Evolutionary conservation across 1,140 invertebrate species (phyloP).

Genomic region (Spodoptera litura): DNA sequence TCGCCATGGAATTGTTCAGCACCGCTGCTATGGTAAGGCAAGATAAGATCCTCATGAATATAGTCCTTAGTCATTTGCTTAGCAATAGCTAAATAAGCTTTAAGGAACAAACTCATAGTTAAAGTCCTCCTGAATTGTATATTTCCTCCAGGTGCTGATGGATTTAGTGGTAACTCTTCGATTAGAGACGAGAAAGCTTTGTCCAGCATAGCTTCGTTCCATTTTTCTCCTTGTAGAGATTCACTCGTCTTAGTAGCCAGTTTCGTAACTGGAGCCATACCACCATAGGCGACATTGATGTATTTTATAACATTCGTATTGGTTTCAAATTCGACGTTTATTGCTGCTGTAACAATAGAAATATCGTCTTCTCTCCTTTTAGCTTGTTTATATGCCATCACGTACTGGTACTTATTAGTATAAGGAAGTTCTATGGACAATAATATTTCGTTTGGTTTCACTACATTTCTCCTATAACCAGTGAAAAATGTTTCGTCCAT

Average conservation of each 20-base stretch:
- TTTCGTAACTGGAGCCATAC: conserved; percentile 96
- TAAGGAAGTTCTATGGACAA: conserved; percentile 90
- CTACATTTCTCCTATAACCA: conserved; percentile 94
- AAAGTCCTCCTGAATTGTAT: conserved; percentile 93
- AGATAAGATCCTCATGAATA: conserved; percentile 78
- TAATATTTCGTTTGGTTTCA: conserved; percentile 93
- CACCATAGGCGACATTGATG: conserved; percentile 92
- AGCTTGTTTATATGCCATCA: conserved; percentile 96
- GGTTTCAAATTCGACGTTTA: conserved; percentile 89
- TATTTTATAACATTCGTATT: conserved; percentile 88
- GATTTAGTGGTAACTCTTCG: conserved; percentile 92
- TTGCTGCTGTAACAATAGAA: conserved; percentile 96
- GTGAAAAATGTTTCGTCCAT: conserved; percentile 97
- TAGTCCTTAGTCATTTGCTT: conserved; percentile 86
- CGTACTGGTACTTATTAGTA: conserved; percentile 90
- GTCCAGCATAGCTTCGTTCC: conserved; percentile 92
- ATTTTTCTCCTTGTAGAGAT: conserved; percentile 89
- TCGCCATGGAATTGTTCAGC: conserved; percentile 88
- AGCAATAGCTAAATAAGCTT: conserved; percentile 92
- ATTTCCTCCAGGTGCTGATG: conserved; percentile 96
- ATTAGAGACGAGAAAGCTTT: conserved; percentile 88
- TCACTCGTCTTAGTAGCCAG: conserved; percentile 91
- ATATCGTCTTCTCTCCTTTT: conserved; percentile 97
- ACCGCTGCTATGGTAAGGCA: conserved; percentile 86
- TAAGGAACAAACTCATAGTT: conserved; percentile 95